Evolutionary conservation across 2,888 invertebrate species (phyloP), one percentile per base, ranked within the genome.

Genomic region (Strigamia crassipes): DNA sequence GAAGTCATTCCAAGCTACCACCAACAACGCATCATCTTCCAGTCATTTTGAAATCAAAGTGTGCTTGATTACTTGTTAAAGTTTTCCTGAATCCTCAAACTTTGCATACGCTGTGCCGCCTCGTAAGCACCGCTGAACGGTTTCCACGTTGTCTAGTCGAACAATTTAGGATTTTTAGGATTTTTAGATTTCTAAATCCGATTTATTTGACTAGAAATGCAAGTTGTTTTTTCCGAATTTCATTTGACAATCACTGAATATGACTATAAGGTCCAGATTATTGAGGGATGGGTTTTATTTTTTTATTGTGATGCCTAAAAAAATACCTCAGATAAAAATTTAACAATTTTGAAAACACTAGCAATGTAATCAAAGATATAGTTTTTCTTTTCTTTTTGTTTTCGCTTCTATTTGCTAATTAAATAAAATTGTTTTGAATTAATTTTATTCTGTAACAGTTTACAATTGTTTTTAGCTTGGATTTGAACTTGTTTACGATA

Each of bases 1-100:
- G 27, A 73, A 73, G 31, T n/a, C 73, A 73, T 73, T 73, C 73
- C 73, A 27, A 73, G 73, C 73, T n/a, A 73, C 56, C 66, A 73
- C 73, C 31, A 31, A 73, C 73, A n/a, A 27, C 73, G 73, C 31
- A 73, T 73, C 73, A 73, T 73, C 73, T 73, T 73, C 73, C 73
- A 73, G 73, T 73, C 31, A 73, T 31, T 73, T 12, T 73, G 31
- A 73, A 73, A 27, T 56, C 56, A 56, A 31, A 73, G 31, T 73
- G 73, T 73, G 23, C 31, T 73, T n/a, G 15, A 73, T 73, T 31
- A 73, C 8, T 73, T 27, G 56, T 56, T 56, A 56, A 56, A 18
- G 15, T 31, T 73, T 73, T 73, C 73, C n/a, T 31, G 13, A 73
- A 18, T 61, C 31, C 73, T 73, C 15, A 73, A 73, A 18, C 18